Conservation (phyloP, 2,888 invertebrate genomes). For the Sarcophaga rosellei region DNA sequence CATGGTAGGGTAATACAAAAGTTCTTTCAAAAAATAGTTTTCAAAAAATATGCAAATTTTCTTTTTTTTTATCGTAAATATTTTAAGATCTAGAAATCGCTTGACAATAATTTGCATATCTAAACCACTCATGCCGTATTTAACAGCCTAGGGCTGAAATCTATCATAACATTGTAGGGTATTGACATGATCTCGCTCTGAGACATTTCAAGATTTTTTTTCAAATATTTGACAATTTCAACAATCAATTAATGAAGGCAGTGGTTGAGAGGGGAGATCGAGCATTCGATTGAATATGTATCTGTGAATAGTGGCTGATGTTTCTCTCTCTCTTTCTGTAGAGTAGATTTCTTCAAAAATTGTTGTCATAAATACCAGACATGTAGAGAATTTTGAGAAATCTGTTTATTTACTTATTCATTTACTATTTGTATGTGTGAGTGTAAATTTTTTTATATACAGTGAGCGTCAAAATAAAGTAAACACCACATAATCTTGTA, state of each 20-base stretch:
- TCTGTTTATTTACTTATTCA: background rate
- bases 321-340: background rate
- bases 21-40: no score
- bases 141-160: background rate
- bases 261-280: no score
- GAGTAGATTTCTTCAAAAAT: background rate
- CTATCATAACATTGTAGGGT: background rate
- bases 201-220: background rate
- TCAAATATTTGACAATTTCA: background rate
- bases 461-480: no score
- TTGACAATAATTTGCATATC: constrained; percentile 7
- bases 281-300: no score
- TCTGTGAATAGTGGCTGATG: background rate
- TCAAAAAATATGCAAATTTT: no score
- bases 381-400: background rate
- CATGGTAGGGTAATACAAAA: no score
- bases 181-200: constrained; percentile 7
- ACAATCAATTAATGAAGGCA: no score
- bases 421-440: background rate
- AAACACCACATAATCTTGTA: no score
- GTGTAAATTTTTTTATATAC: no score
- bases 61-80: no score
- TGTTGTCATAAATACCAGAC: background rate
- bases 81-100: no score
- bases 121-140: background rate